Evolutionary conservation across 2,113 vertebrate genomes (phyloP).

Genomic region (Phalacrocorax brasilianus): DNA sequence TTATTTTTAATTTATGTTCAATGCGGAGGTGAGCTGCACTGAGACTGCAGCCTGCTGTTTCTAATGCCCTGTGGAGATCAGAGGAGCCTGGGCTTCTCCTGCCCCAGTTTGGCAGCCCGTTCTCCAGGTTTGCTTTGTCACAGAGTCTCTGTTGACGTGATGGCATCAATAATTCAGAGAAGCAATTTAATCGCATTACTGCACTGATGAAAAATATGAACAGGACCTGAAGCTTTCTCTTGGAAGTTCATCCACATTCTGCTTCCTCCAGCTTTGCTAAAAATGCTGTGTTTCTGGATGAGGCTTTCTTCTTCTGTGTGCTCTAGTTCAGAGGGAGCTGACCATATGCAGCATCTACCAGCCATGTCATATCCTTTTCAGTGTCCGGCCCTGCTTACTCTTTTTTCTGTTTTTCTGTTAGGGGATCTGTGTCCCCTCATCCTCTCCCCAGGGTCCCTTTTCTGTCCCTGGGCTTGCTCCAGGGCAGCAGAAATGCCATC

Average conservation of each 20-base stretch:
- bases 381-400: not conserved
- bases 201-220: not conserved
- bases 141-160: not conserved
- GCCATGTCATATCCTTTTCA: not conserved
- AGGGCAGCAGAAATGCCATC: not conserved
- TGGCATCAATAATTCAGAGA: slow-evolving; percentile 52
- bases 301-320: not conserved
- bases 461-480: not conserved
- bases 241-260: not conserved
- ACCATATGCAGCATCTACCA: not conserved
- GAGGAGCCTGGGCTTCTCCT: not conserved
- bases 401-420: not conserved
- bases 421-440: not conserved
- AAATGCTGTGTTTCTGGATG: not conserved
- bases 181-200: not conserved
- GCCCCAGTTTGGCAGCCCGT: not conserved
- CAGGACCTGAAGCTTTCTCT: not conserved
- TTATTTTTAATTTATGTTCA: not conserved
- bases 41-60: not conserved
- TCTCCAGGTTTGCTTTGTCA: slow-evolving; percentile 41
- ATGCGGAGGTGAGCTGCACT: not conserved
- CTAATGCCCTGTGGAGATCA: not conserved
- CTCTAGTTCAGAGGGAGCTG: not conserved
- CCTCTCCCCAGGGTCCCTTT: not conserved
- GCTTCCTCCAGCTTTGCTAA: not conserved